phyloP scores from a whole-genome alignment of 2,113 vertebrate genomes.

The Shinisaurus crocodilurus region DNA sequence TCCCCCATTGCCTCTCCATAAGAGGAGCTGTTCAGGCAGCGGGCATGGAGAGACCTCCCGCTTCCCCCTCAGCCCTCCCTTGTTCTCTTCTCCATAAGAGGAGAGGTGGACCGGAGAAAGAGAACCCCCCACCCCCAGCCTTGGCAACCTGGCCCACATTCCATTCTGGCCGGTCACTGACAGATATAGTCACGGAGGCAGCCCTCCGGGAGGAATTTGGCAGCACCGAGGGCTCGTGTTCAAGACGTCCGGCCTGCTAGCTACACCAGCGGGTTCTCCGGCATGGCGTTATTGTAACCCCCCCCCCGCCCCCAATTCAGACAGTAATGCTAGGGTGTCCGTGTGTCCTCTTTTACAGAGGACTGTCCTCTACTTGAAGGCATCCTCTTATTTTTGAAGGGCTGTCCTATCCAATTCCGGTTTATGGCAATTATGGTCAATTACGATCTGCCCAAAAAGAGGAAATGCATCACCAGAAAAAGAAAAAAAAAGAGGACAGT shows the following conservation, averaged over 20 bases:
- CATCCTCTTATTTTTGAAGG: no score
- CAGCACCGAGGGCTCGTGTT: background rate
- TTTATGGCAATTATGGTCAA: no score
- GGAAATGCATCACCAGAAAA: no score
- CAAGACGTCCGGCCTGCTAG: background rate
- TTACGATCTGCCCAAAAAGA: no score
- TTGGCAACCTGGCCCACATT: constrained; percentile 52
- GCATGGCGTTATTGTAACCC: background rate
- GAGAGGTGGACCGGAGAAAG: constrained; percentile 39
- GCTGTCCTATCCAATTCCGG: no score
- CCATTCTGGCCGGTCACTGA: constrained; percentile 64
- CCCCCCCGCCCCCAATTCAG: background rate
- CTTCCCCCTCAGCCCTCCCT: constrained; percentile 34
- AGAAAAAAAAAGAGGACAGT: no score
- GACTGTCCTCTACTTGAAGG: background rate
- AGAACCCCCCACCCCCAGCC: background rate
- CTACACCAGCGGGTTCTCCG: no score
- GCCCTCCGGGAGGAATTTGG: background rate
- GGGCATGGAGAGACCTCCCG: background rate
- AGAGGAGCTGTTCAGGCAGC: constrained; percentile 45
- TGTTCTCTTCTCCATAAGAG: constrained; percentile 70
- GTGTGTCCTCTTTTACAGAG: no score
- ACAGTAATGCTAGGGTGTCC: no score
- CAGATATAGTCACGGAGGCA: constrained; percentile 52
- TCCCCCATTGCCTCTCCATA: constrained; percentile 66